Percentiles rank a stretch among this genome's conserved stretches.
Conservation (phyloP, 2,797 vertebrate genomes). For the Triplophysa yarkandensis region DNA sequence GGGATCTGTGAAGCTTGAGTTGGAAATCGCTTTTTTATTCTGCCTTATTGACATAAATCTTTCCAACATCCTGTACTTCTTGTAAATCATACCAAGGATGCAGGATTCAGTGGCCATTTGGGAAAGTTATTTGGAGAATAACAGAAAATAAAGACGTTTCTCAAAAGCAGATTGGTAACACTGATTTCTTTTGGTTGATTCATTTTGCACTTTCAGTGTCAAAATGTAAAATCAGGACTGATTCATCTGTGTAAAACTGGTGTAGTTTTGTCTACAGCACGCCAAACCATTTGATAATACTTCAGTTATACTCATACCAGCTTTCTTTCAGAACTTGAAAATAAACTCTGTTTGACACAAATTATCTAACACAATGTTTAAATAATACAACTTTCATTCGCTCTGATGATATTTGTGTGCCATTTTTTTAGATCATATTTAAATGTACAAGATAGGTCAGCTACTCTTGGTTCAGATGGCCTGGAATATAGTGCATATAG, state of each 20-base stretch:
- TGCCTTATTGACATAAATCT: not conserved
- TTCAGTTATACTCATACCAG: too few species aligned
- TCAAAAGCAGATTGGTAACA: constrained; percentile 21
- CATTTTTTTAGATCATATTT: not conserved
- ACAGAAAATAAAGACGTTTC: constrained; percentile 8
- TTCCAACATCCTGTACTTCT: too few species aligned
- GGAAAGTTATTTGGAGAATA: constrained; percentile 6
- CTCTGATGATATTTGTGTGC: not conserved
- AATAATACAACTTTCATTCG: not conserved
- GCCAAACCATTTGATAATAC: too few species aligned
- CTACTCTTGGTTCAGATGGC: not conserved
- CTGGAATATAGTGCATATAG: too few species aligned
- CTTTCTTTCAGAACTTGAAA: too few species aligned
- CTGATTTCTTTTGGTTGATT: constrained; percentile 34
- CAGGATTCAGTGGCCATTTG: constrained; percentile 6
- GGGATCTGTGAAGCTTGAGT: too few species aligned
- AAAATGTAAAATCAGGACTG: too few species aligned
- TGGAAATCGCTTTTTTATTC: not conserved
- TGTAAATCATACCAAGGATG: constrained; percentile 11
- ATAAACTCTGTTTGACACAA: too few species aligned
- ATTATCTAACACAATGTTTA: too few species aligned
- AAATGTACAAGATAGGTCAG: not conserved
- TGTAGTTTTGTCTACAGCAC: too few species aligned
- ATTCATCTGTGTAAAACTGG: too few species aligned
- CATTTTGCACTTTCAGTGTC: constrained; percentile 45